Evolutionary conservation across 2,888 invertebrate species (phyloP), one percentile per base, ranked within the genome.

Genomic region (Neoscelio sp.): DNA sequence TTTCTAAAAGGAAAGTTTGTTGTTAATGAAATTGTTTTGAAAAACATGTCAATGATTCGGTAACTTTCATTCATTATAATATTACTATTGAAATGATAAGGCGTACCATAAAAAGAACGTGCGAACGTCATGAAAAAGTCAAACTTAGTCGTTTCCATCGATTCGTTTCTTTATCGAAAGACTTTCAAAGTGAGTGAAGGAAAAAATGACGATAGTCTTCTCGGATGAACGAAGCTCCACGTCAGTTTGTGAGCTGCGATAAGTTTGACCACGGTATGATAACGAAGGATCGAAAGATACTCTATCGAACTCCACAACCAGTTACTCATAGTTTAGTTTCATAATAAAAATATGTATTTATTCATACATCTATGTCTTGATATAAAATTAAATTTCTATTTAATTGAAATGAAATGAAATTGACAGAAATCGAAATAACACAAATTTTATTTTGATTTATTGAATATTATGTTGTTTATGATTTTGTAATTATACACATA

Each of bases 131-230:
- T 54, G 68, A 62, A 54, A 68, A 60, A 68, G 62, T 67, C 38
- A 75, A 60, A 62, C 52, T 60, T 44, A 52, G 67, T 38, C 33
- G 44, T 60, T 60, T 56, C 42, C 52, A 67, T 60, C 75, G 67
- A 60, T 74, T 74, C 64, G 33, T 67, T 75, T 48, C 48, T 68
- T 75, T 75, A 75, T 68, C 75, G 46, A 28, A 15, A 40, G 54
- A 46, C 67, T 68, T 68, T 68, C 15, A 58, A 50, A 65, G 48
- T 65, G 54, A 54, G 28, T 17, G 54, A 68, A 52, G 54, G 40
- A 52, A 68, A 74, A 75, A 75, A 68, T 62, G 52, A 75, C 17
- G 68, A 62, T 62, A 44, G 67, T 60, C 46, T 67, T 52, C 42
- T 74, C 18, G 35, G 56, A 35, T 64, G 52, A 75, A 40, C 52